Evolutionary conservation across 2,113 vertebrate species (phyloP), one percentile per base, ranked within the genome.

Genomic region (Erinaceus europaeus): DNA sequence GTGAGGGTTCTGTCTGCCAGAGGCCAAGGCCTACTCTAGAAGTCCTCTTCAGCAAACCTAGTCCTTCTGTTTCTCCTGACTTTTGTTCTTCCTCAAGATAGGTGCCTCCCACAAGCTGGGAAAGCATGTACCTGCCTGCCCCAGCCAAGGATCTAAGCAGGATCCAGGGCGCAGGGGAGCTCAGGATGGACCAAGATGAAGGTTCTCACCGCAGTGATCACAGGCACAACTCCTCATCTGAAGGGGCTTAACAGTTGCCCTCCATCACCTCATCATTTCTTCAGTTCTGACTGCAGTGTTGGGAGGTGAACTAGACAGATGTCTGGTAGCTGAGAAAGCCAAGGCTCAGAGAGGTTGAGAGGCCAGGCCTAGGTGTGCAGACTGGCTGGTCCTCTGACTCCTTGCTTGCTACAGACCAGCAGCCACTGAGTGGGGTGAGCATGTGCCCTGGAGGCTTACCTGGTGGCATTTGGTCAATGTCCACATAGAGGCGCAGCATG

Each of bases 401-500:
- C 23, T 18, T 55, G 52, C 25, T 25, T 55, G n/a, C 52, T 9
- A 12, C 32, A 53, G 52, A 53, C 4, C 52, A 53, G 52, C 23
- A 53, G 23, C 52, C 52, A 17, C 52, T 53, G 18, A 53, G 52
- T 14, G 4, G 50, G 50, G 50, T 52, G 9, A 15, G 50, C 50
- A 4, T 20, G 42, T 9, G 48, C 6, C 25, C 50, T 32, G 18
- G 21, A 40, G 69, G 50, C 95, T 96, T 86, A 99, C 99, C 97
- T 94, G 80, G 2, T 0, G 96, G 15, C 11, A 97, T 50, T 75
- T 97, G 98, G 96, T 99, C 97, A 4, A 99, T 96, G 96, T 99
- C 99, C 0, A 99, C 98, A 1, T 98, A 99, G 17, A 98, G 96
- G 0, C 97, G 94, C 3, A 98, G 94, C 96, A 98, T 97, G 73